A percentile compares a stretch with the other conserved stretches of the same genome.
Evolutionary conservation across 2,888 invertebrate species (phyloP).

Genomic region (Pollenia amentaria): DNA sequence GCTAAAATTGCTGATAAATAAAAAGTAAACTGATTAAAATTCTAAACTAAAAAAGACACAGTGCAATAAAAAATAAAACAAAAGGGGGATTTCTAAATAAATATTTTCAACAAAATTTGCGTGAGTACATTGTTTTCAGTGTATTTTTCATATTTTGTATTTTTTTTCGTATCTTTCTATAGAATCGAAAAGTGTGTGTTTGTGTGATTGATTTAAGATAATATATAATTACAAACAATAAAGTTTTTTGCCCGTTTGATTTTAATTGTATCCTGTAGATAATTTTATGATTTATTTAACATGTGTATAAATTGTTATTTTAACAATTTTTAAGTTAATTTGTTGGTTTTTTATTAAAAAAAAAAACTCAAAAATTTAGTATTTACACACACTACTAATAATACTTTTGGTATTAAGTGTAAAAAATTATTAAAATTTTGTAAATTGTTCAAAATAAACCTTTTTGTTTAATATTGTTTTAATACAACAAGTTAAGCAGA

Average conservation of each 20-base stretch:
- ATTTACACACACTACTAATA: slow-evolving; percentile 81
- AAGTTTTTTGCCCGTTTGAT: slow-evolving; percentile 54
- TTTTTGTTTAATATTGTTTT: slow-evolving; percentile 44
- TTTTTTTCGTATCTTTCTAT: slow-evolving; percentile 51
- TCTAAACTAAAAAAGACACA: slow-evolving; percentile 39
- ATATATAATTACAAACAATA: slow-evolving; percentile 44
- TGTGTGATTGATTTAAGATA: slow-evolving; percentile 64
- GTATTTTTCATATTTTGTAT: slow-evolving; percentile 58
- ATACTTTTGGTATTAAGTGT: slow-evolving; percentile 16
- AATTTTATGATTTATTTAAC: slow-evolving; percentile 74
- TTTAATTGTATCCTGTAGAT: slow-evolving; percentile 44
- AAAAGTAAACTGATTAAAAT: slow-evolving; percentile 52
- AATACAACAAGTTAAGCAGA: slow-evolving; percentile 59
- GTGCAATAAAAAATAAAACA: slow-evolving; percentile 60
- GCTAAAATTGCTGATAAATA: slow-evolving; percentile 71
- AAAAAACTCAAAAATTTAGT: slow-evolving; percentile 63
- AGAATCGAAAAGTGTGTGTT: slow-evolving; percentile 73
- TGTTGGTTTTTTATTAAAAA: slow-evolving; percentile 52
- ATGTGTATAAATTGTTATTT: slow-evolving; percentile 82
- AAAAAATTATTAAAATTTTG: slow-evolving; percentile 33
- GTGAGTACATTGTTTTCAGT: slow-evolving; percentile 63
- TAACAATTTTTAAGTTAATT: slow-evolving; percentile 49
- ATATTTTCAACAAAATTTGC: slow-evolving; percentile 54
- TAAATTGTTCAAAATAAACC: slow-evolving; percentile 12
- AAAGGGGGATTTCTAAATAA: slow-evolving; percentile 41